phyloP scores from a whole-genome alignment of 2,797 vertebrate genomes.

The Hipposideros larvatus region DNA sequence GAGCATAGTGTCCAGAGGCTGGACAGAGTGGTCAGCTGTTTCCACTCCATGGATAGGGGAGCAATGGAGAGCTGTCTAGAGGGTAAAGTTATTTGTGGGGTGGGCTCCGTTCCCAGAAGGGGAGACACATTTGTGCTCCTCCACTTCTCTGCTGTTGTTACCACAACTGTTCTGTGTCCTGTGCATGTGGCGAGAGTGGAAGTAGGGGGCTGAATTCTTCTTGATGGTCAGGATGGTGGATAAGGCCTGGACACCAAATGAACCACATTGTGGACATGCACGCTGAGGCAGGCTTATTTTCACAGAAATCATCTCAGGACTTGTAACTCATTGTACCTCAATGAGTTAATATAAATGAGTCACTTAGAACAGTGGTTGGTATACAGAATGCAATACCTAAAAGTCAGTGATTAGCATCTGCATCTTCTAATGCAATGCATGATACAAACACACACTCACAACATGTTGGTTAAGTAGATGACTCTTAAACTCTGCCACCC shows the following conservation, averaged over 20 bases:
- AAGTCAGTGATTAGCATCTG: not conserved
- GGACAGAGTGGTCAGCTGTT: not conserved
- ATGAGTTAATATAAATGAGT: not conserved
- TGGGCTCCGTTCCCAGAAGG: too few species aligned
- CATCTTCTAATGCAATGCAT: fast-evolving
- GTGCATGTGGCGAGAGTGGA: not conserved
- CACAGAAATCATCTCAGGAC: not conserved
- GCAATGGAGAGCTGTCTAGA: not conserved
- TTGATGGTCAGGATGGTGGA: not conserved
- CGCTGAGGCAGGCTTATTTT: not conserved
- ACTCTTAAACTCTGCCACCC: not conserved
- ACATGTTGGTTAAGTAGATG: not conserved
- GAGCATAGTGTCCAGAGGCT: not conserved
- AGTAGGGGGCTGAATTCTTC: not conserved
- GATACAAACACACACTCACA: fast-evolving
- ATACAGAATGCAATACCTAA: fast-evolving
- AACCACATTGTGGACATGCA: not conserved
- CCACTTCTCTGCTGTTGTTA: not conserved
- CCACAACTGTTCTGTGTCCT: not conserved
- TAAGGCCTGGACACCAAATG: not conserved
- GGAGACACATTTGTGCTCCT: not conserved
- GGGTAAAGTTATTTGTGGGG: not conserved
- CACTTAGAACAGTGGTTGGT: not conserved
- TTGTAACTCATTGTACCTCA: not conserved
- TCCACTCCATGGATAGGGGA: not conserved